Conservation (phyloP, 35 echinoderm and acorn worm species). For the Lytechinus pictus region DNA sequence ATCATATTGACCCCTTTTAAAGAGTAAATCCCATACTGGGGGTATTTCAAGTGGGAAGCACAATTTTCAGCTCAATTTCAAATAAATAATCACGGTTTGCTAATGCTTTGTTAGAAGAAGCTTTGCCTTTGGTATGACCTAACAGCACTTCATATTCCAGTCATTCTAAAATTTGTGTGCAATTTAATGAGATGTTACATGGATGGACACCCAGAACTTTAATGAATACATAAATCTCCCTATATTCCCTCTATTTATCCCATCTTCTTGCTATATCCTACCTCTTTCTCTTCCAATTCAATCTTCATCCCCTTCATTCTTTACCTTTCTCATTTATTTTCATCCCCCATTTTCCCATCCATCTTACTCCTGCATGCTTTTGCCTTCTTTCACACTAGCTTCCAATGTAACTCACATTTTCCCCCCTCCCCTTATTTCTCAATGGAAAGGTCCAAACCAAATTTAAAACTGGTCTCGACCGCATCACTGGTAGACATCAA, state of each 20-base stretch:
- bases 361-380: not conserved
- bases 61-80: too few species aligned
- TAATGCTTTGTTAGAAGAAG: not conserved
- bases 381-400: not conserved
- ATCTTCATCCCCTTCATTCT: not conserved
- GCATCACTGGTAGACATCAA: not conserved
- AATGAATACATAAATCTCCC: too few species aligned
- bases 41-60: too few species aligned
- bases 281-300: not conserved
- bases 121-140: not conserved
- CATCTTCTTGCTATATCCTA: too few species aligned
- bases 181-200: too few species aligned
- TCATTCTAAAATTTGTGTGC: not conserved
- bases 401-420: not conserved
- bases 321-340: not conserved
- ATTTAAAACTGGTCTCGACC: not conserved
- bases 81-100: too few species aligned
- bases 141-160: not conserved
- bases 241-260: too few species aligned
- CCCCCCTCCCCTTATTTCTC: not conserved
- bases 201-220: too few species aligned
- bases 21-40: too few species aligned
- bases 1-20: too few species aligned
- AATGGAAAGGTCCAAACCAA: not conserved
- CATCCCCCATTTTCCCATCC: too few species aligned